Base-by-base conservation (phyloP, 2,113 vertebrate genomes). In the Osmerus eperlanus region DNA sequence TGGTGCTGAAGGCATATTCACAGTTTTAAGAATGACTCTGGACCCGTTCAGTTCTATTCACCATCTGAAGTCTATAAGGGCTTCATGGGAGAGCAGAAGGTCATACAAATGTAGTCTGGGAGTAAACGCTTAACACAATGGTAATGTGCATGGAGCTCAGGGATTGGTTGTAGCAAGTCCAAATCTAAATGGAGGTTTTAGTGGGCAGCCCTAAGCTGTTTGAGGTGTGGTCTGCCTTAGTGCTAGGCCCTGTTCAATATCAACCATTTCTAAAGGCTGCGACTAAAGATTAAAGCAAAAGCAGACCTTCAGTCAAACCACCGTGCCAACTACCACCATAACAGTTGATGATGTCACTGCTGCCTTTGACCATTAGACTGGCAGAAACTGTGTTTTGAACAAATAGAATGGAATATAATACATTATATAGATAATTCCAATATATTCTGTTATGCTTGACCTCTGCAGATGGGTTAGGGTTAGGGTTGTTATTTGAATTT, bases 311-410 rank as follows among this genome's bases (percentile, higher is more conserved):
- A 19, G 74, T 73, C 84, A 75, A 78, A 65, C 71, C 63, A 66
- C 62, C 54, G 41, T 76, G 58, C 78, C 16, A 73, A 67, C 78
- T 67, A 9, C 68, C 80, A 71, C 77, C 80, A 65, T 84, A 82
- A 83, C 83, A 84, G 86, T 84, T 56, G 81, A 75, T 90, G 89
- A 90, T 83, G 70, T 90, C 89, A 88, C 67, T 67, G 74, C 82
- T 78, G 87, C 84, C 83, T 63, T 21, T 8, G 53, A 80, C 82
- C 80, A 82, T 85, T 85, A 81, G 71, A 76, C n/a, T 19, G 18
- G 19, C 18, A 65, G 63, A 21, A 18, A 63, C 16, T 36, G 61
- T 13, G 25, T 28, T 28, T 28, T 1, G 32, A 36, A 36, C 3
- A 36, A 36, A 36, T 36, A 36, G 32, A 36, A 36, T 36, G 32